Evolutionary conservation across 2,113 vertebrate genomes (phyloP).

Genomic region (Oxygymnocypris stewartii): DNA sequence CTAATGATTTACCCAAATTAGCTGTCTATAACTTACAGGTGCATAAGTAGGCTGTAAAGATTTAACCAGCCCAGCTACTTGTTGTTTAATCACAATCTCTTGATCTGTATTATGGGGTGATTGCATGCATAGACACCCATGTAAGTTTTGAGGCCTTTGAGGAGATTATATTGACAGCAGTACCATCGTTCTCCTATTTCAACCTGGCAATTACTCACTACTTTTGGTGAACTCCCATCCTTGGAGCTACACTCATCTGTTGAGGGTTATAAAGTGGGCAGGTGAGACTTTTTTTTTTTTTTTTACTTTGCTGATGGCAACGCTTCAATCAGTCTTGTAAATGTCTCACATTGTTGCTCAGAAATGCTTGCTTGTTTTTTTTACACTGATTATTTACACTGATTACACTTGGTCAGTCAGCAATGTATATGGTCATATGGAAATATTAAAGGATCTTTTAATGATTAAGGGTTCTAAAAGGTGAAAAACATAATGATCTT

Average conservation of each 20-base stretch:
- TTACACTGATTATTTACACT: not conserved
- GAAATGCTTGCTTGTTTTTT: not conserved
- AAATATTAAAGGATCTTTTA: not conserved
- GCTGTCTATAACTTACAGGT: slow-evolving; percentile 24
- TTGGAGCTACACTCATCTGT: slow-evolving; percentile 63
- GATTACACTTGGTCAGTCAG: not conserved
- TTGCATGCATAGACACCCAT: slow-evolving; percentile 61
- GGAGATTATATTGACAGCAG: slow-evolving; percentile 61
- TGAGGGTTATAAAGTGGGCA: slow-evolving; percentile 63
- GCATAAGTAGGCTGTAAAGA: slow-evolving; percentile 33
- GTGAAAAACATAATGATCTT: not conserved
- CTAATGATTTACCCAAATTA: slow-evolving; percentile 15
- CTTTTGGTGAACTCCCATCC: slow-evolving; percentile 42
- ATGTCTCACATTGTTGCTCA: not conserved
- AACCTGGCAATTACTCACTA: slow-evolving; percentile 57
- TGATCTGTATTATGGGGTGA: slow-evolving; percentile 54
- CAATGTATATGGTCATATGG: not conserved
- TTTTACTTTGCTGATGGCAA: not conserved
- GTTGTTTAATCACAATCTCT: slow-evolving; percentile 54
- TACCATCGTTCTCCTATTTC: slow-evolving; percentile 56
- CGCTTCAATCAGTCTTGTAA: not conserved
- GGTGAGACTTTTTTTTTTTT: slow-evolving; percentile 24
- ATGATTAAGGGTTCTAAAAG: not conserved
- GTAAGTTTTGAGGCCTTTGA: slow-evolving; percentile 61
- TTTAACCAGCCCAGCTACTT: slow-evolving; percentile 26